Evolutionary conservation across 1,140 invertebrate genomes (phyloP).

Genomic region (Hesperophylax magnus): DNA sequence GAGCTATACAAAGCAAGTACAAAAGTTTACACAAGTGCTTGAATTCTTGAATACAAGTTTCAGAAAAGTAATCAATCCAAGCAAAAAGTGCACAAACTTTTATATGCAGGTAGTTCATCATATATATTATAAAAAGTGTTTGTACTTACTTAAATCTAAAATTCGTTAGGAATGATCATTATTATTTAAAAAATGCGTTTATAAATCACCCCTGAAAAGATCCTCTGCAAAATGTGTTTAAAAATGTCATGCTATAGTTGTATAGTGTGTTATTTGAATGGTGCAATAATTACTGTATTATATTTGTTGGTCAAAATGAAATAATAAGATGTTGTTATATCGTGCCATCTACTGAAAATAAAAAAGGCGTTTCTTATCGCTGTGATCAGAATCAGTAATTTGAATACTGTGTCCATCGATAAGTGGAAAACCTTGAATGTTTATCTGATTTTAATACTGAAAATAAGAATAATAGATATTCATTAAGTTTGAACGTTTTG

Average conservation of each 20-base stretch:
- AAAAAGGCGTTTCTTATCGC: conserved; percentile 12
- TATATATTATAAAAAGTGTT: not conserved
- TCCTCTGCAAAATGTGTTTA: not conserved
- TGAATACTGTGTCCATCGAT: not conserved
- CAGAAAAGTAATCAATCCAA: conserved; percentile 7
- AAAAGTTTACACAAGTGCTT: not conserved
- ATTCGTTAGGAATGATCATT: not conserved
- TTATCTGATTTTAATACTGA: conserved; percentile 12
- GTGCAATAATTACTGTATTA: not conserved
- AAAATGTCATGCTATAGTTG: not conserved
- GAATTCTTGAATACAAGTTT: not conserved
- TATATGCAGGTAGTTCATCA: not conserved
- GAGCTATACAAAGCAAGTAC: not conserved
- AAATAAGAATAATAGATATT: conserved; percentile 37
- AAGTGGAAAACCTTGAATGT: conserved; percentile 10
- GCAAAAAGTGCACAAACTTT: conserved; percentile 13
- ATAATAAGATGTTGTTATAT: conserved; percentile 8
- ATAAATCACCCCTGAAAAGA: no score
- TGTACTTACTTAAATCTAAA: not conserved
- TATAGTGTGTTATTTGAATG: not conserved
- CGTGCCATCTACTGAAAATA: conserved; percentile 17
- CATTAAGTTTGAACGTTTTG: conserved; percentile 4
- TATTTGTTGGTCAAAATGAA: not conserved
- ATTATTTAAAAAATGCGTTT: no score
- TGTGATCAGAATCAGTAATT: not conserved